phyloP scores from a whole-genome alignment of 2,888 invertebrate genomes.

The Andrena trimmerana region DNA sequence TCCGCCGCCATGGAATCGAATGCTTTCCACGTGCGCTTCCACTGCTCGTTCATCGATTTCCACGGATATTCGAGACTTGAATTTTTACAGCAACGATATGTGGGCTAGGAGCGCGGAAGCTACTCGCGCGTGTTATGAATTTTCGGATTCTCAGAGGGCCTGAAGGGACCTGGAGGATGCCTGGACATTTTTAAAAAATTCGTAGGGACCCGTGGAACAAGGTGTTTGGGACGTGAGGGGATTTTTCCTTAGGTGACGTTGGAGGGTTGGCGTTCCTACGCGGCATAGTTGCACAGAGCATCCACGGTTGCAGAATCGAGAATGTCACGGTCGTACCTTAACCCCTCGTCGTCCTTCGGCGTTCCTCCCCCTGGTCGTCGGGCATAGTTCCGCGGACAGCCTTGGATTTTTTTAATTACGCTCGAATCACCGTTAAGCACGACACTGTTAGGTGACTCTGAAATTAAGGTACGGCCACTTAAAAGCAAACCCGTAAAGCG shows the following conservation, averaged over 20 bases:
- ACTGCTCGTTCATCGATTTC: conserved; percentile 7
- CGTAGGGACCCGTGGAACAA: too few relatives aligned
- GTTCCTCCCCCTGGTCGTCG: conserved; percentile 59
- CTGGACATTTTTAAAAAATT: too few relatives aligned
- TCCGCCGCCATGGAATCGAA: not conserved
- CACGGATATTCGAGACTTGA: conserved; percentile 10
- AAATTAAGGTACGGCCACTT: conserved; percentile 75
- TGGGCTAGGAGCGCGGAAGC: not conserved
- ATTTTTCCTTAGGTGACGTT: not conserved
- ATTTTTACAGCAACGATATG: not conserved
- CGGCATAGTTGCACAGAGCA: conserved; percentile 34
- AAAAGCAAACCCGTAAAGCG: conserved; percentile 77
- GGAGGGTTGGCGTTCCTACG: conserved; percentile 38
- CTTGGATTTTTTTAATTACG: conserved; percentile 67
- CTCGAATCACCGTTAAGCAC: conserved; percentile 74
- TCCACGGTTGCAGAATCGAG: conserved; percentile 45
- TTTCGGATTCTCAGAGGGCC: too few relatives aligned
- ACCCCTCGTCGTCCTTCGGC: conserved; percentile 71
- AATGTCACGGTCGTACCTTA: conserved; percentile 75
- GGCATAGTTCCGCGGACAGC: conserved; percentile 45
- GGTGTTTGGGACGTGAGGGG: not conserved
- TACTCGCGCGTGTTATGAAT: not conserved
- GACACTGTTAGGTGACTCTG: conserved; percentile 69
- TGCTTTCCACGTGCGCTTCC: conserved; percentile 6
- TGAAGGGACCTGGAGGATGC: too few relatives aligned